Base-by-base conservation (phyloP, 2,113 vertebrate genomes). In the Antennarius striatus region DNA sequence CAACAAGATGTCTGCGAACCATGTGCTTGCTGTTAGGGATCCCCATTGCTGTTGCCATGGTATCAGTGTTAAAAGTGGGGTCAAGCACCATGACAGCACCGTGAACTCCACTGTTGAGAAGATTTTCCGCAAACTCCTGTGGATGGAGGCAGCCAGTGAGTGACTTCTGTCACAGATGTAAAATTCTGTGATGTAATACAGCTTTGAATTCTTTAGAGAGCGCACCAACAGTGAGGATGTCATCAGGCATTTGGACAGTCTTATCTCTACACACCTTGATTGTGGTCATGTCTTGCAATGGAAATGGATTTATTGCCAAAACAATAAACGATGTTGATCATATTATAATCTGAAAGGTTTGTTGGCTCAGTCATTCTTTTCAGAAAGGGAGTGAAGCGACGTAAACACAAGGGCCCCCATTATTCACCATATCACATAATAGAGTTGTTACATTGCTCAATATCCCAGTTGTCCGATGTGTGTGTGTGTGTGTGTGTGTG, bases 21-120 rank as follows among this genome's bases (percentile, higher is more conserved):
- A 95, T 95, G 79, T 94, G 94, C 88, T 94, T 95, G 89, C 45
- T 92, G 63, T 82, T 89, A 63, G 94, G 92, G 79, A 96, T 95
- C 52, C 94, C 91, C 42, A 93, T 79, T 10, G 86, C 73, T 0
- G 92, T 92, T 61, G 94, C 89, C 86, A 94, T 90, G 82, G 91
- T 66, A 36, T 95, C 94, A 0, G 89, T 90, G 1, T 89, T 93
- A 72, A 94, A 95, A 0, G 93, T 91, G 15, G 94, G 93, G 56
- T 96, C 95, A 16, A 96, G 90, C 39, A 96, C 91, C 86, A 96
- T 88, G 71, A 95, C 93, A 0, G 95, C 95, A 0, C 95, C 95
- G 0, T 96, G 95, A 14, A 96, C 91, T 0, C 95, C 95, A 0
- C 94, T 94, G 77, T 91, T 94, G 14, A 89, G 88, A 51, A 96